Evolutionary conservation across 1,140 invertebrate species (phyloP).

Genomic region (Lepidotrigona ventralis): DNA sequence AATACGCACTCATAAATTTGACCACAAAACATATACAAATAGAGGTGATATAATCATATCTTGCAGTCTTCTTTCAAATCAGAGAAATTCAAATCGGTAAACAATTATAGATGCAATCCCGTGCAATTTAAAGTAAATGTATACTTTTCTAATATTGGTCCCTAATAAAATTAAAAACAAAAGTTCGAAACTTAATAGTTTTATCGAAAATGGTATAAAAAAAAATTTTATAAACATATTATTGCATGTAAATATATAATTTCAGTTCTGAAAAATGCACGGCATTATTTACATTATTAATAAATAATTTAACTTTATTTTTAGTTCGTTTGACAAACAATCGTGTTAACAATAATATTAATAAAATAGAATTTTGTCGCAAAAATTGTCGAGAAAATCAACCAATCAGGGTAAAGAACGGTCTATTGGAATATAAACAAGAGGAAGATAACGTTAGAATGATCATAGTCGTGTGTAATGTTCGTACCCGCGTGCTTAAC

Average conservation of each 20-base stretch:
- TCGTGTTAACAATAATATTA: neutral
- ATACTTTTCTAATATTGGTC: neutral
- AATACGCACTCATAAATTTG: neutral
- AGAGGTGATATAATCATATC: neutral
- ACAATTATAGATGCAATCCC: neutral
- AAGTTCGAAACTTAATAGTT: neutral
- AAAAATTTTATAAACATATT: neutral
- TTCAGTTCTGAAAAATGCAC: neutral
- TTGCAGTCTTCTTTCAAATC: neutral
- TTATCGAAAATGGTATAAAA: neutral
- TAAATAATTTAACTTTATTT: neutral
- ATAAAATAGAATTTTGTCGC: neutral
- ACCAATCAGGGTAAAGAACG: slow-evolving; percentile 26
- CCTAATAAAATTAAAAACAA: neutral
- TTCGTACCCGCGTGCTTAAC: slow-evolving; percentile 45
- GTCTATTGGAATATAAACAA: neutral
- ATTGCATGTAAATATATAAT: no score
- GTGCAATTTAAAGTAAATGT: neutral
- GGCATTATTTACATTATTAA: neutral
- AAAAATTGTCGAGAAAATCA: neutral
- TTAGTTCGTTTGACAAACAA: neutral
- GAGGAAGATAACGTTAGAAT: slow-evolving; percentile 26
- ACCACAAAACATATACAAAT: neutral
- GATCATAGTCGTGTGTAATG: slow-evolving; percentile 49
- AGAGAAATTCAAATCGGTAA: neutral